These are phyloP conservation scores for Tupaia tana DNA, from an alignment of 2,113 vertebrate species.

Conservation along the genomic window DNA sequence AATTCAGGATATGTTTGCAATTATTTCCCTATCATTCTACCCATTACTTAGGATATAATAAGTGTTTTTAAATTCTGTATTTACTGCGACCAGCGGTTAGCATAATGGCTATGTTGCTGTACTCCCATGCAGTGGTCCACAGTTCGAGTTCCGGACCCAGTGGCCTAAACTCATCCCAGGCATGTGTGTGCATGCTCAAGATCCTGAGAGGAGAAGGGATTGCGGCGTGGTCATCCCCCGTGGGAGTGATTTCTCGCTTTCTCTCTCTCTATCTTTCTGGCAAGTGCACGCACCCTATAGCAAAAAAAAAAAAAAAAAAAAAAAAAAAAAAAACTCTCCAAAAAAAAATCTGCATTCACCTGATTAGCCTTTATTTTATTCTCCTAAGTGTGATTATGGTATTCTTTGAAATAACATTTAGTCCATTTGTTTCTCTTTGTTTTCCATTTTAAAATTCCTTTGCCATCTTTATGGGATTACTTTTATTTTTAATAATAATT, in stretches of 20 bases:
- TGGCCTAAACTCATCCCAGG: no score
- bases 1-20: neutral
- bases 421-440: neutral
- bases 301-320: no score
- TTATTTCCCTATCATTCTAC: neutral
- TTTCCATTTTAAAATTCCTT: neutral
- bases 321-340: no score
- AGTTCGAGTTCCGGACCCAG: no score
- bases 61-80: neutral
- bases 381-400: neutral
- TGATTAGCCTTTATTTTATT: neutral
- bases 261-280: no score
- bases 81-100: neutral
- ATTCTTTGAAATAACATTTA: conserved; percentile 11
- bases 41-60: neutral
- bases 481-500: conserved; percentile 46
- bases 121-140: no score
- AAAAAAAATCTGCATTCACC: neutral
- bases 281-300: no score
- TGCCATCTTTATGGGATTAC: neutral
- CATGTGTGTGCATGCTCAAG: no score
- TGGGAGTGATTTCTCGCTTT: no score
- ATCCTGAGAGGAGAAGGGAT: no score
- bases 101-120: no score
- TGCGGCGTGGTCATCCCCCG: no score